phyloP scores from a whole-genome alignment of 1,140 invertebrate species.

The Conus betulinus region DNA sequence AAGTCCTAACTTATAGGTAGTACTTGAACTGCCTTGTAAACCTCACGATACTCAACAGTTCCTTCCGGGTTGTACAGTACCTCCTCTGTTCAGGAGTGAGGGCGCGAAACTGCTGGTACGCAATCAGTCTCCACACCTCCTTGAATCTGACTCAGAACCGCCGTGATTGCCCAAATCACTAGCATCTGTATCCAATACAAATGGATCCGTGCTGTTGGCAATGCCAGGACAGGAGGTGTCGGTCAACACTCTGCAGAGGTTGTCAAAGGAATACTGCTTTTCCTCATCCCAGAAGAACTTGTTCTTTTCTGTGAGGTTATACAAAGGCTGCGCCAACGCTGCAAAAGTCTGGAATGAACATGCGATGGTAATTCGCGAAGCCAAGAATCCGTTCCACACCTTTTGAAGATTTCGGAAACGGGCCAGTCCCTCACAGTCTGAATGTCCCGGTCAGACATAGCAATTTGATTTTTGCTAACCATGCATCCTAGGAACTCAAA shows the following conservation, averaged over 20 bases:
- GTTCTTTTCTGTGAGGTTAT: constrained; percentile 20
- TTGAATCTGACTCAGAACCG: constrained; percentile 52
- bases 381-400: constrained; percentile 44
- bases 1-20: constrained; percentile 40
- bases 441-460: too few relatives aligned
- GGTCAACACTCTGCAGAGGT: too few relatives aligned
- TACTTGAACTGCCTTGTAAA: constrained; percentile 38
- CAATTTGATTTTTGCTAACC: too few relatives aligned
- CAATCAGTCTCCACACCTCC: constrained; percentile 43
- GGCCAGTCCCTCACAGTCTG: constrained; percentile 37
- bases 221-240: constrained; percentile 12
- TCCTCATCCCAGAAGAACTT: constrained; percentile 40
- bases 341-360: constrained; percentile 41
- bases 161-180: constrained; percentile 42
- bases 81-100: constrained; percentile 36
- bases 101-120: constrained; percentile 31
- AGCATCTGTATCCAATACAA: constrained; percentile 59
- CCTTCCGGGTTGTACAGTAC: constrained; percentile 52
- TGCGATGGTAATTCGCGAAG: constrained; percentile 47
- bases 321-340: constrained; percentile 18
- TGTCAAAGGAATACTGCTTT: constrained; percentile 42
- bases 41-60: constrained; percentile 46
- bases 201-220: constrained; percentile 42
- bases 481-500: too few relatives aligned
- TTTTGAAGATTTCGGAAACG: constrained; percentile 25